phyloP scores from a whole-genome alignment of 2,888 invertebrate species.

The Eilema griseolum region DNA sequence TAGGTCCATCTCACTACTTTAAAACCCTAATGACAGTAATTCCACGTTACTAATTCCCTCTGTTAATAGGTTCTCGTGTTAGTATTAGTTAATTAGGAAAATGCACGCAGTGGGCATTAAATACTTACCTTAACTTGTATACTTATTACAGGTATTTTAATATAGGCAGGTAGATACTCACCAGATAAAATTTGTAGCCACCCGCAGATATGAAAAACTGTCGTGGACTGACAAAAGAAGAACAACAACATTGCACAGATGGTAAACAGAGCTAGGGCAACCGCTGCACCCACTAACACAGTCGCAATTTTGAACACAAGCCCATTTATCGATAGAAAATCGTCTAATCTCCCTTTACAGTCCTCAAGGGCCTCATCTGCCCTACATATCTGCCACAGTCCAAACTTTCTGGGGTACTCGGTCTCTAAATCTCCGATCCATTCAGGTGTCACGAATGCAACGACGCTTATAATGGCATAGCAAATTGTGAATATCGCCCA shows the following conservation, averaged over 20 bases:
- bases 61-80: neutral
- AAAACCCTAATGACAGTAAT: neutral
- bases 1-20: neutral
- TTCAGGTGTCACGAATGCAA: constrained; percentile 98
- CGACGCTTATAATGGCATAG: constrained; percentile 97
- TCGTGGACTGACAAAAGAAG: constrained; percentile 96
- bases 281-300: constrained; percentile 95
- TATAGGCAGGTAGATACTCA: constrained; percentile 80
- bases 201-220: constrained; percentile 97
- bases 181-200: constrained; percentile 98
- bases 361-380: constrained; percentile 92
- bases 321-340: constrained; percentile 93
- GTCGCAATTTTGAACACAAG: constrained; percentile 95
- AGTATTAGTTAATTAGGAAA: neutral
- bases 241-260: constrained; percentile 96
- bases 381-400: constrained; percentile 96
- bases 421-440: constrained; percentile 95
- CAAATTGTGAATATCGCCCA: constrained; percentile 99
- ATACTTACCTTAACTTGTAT: neutral
- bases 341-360: constrained; percentile 94
- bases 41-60: neutral
- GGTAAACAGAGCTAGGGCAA: constrained; percentile 93
- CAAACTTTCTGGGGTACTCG: constrained; percentile 96
- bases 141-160: neutral
- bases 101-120: neutral